Conservation (phyloP, 2,888 invertebrate genomes). For the Spisula solida region DNA sequence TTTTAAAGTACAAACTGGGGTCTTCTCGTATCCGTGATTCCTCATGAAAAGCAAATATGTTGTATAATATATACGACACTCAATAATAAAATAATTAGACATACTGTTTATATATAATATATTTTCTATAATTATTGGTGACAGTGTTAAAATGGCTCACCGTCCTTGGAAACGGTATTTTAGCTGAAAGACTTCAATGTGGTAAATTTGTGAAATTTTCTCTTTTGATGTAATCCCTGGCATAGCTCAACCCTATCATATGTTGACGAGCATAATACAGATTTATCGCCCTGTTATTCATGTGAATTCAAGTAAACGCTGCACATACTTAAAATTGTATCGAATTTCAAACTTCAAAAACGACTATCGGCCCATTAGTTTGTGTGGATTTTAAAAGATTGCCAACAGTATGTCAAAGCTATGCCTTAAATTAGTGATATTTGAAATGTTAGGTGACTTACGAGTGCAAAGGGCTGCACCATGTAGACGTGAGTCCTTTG, state of each 20-base stretch:
- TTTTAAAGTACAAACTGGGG: no score
- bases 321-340: constrained; percentile 55
- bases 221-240: constrained; percentile 14
- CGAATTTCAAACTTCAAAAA: constrained; percentile 65
- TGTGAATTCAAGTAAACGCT: constrained; percentile 52
- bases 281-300: constrained; percentile 53
- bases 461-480: constrained; percentile 4
- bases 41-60: not conserved
- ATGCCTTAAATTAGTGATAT: constrained; percentile 48
- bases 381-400: constrained; percentile 33
- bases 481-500: constrained; percentile 3
- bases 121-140: no score
- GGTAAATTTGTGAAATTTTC: constrained; percentile 17
- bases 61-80: no score
- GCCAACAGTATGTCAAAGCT: constrained; percentile 43
- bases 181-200: not conserved
- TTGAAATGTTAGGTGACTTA: constrained; percentile 34
- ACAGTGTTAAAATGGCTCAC: not conserved
- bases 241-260: constrained; percentile 45
- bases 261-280: constrained; percentile 44
- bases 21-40: not conserved
- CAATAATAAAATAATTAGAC: no score
- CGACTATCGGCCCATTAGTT: constrained; percentile 43
- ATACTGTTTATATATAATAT: no score
- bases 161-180: not conserved